phyloP scores from a whole-genome alignment of 23 tunicate genomes.

The Ciona savignyi region DNA sequence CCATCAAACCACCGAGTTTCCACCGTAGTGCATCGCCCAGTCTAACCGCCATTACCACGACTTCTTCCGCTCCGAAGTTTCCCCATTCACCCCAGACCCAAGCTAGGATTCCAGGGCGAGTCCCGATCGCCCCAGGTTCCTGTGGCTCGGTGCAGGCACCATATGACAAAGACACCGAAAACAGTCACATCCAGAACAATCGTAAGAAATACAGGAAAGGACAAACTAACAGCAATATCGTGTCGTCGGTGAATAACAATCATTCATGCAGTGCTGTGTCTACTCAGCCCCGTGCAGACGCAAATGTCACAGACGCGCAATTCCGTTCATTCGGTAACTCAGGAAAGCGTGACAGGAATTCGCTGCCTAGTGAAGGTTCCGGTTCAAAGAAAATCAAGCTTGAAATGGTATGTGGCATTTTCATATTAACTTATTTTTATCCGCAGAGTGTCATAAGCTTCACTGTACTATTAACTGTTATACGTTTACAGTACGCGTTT shows the following conservation, averaged over 20 bases:
- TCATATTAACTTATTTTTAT: too few relatives aligned
- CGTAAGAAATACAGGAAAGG: slow-evolving; percentile 23
- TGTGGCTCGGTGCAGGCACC: not conserved
- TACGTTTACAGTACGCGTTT: too few relatives aligned
- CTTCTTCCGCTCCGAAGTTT: not conserved
- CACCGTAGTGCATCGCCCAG: slow-evolving; percentile 22
- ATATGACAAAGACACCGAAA: not conserved
- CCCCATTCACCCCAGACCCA: not conserved
- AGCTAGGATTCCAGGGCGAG: slow-evolving; percentile 6
- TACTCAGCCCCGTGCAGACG: not conserved
- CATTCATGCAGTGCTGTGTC: not conserved
- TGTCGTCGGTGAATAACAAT: not conserved
- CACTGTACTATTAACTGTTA: too few relatives aligned
- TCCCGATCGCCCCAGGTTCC: not conserved
- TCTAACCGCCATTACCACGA: not conserved
- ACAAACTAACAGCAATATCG: not conserved
- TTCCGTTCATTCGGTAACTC: not conserved
- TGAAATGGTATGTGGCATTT: slow-evolving; percentile 15
- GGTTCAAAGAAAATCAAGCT: slow-evolving; percentile 24
- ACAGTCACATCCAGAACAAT: not conserved
- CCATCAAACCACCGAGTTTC: slow-evolving; percentile 1
- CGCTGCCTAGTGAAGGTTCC: not conserved
- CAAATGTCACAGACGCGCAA: not conserved
- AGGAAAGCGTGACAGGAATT: slow-evolving; percentile 18
- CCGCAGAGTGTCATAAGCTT: too few relatives aligned